Base-by-base conservation (phyloP, 2,113 vertebrate species). In the Lepus americanus region DNA sequence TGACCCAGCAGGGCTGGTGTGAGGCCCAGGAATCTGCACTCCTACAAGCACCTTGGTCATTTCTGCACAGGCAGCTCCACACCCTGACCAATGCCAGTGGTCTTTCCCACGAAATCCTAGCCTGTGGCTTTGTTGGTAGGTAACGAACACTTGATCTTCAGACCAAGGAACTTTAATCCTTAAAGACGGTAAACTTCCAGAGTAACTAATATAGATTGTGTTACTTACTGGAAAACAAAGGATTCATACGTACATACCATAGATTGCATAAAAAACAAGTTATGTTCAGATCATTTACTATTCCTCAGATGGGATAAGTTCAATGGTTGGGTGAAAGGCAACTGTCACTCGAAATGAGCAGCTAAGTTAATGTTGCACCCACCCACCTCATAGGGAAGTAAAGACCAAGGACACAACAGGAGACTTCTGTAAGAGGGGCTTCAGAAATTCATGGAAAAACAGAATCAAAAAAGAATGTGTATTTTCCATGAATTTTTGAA, bases 201-300 rank as follows among this genome's bases (percentile, higher is more conserved):
- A 66, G 90, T 84, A 97, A 94, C 97, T 97, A 96, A 94, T 80
- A 94, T 85, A 96, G 70, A 49, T 61, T 63, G 27, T 44, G 96
- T 95, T 70, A 89, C 86, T 93, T 78, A 84, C 63, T 96, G 4
- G 89, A 93, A 97, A 95, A 96, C 83, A 83, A 63, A 95, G 74
- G 63, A 92, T 94, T 79, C 93, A 72, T 3, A 67, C 6, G 67
- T 19, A 59, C 55, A 70, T 9, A 36, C 70, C 66, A 86, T 33
- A 39, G 66, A 92, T 23, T 51, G 25, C 61, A 77, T 59, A 80
- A 96, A 95, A 97, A 94, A 95, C 63, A 97, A 96, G 80, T 95
- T 81, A 94, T 36, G 64, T n/a, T 94, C 92, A 89, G 83, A 77
- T 89, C 80, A 96, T 96, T 96, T 90, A 83, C 61, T 77, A 73